These are phyloP conservation scores for Anoplius nigerrimus DNA, from an alignment of 2,888 invertebrate genomes.

Conservation along the genomic window DNA sequence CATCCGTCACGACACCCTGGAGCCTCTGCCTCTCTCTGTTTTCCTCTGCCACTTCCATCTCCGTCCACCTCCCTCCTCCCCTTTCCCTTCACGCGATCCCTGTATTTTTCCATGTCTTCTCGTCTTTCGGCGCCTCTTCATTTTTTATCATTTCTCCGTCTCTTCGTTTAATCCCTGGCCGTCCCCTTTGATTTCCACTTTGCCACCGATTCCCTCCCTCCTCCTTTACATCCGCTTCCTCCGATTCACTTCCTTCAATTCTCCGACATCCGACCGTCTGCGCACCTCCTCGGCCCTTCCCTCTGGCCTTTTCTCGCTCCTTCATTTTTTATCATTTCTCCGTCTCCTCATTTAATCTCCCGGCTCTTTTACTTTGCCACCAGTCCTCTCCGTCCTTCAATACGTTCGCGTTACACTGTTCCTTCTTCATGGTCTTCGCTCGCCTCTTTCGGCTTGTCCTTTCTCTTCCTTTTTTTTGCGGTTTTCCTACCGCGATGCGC, in stretches of 20 bases:
- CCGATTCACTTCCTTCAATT: too few species aligned
- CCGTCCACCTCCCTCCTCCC: neutral
- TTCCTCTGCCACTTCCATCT: neutral
- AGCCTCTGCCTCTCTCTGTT: slow-evolving; percentile 23
- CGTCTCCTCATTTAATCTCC: slow-evolving; percentile 24
- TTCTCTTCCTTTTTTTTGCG: slow-evolving; percentile 23
- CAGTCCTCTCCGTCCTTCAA: slow-evolving; percentile 23
- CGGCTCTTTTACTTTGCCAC: slow-evolving; percentile 43
- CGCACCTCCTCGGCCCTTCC: slow-evolving; percentile 2
- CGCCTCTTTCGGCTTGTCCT: neutral
- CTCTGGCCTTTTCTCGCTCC: slow-evolving; percentile 10
- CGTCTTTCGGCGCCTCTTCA: slow-evolving; percentile 29
- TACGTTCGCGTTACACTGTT: slow-evolving; percentile 28
- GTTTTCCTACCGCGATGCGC: slow-evolving; percentile 1
- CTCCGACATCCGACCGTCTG: neutral
- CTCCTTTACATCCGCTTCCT: too few species aligned
- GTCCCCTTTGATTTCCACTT: slow-evolving; percentile 38
- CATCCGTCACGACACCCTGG: slow-evolving; percentile 52
- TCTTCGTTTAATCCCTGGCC: slow-evolving; percentile 22
- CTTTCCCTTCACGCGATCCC: neutral
- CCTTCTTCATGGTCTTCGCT: slow-evolving; percentile 9
- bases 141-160: slow-evolving; percentile 20
- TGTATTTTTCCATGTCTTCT: slow-evolving; percentile 1
- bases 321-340: slow-evolving; percentile 14
- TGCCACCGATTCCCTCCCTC: neutral